Evolutionary conservation across 2,797 vertebrate species (phyloP).

Genomic region (Amphiprion clarkii): DNA sequence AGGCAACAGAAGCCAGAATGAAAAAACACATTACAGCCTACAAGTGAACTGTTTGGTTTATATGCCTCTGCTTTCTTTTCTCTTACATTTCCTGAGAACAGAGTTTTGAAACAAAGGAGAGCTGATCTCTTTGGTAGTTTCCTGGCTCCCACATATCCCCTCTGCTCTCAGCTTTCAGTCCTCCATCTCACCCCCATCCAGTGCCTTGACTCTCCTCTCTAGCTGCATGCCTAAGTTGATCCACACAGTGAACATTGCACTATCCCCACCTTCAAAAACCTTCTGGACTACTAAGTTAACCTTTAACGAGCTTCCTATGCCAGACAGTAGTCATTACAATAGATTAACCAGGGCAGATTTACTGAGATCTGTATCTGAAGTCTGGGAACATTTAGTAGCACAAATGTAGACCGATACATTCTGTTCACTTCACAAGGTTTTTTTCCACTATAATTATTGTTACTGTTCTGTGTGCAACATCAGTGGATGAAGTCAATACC

Average conservation of each 20-base stretch:
- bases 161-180: slow-evolving; percentile 25
- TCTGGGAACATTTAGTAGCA: background rate
- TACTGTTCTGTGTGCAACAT: background rate
- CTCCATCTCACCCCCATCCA: slow-evolving; percentile 34
- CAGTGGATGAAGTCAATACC: too few relatives aligned
- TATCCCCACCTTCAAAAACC: slow-evolving; percentile 6
- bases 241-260: background rate
- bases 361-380: slow-evolving; percentile 1
- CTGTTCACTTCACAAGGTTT: background rate
- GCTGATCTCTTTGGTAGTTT: slow-evolving; percentile 43
- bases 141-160: slow-evolving; percentile 23
- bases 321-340: slow-evolving; percentile 12
- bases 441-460: background rate
- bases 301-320: slow-evolving; percentile 44
- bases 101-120: slow-evolving; percentile 30
- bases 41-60: slow-evolving; percentile 3
- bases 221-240: slow-evolving; percentile 48
- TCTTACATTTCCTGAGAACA: slow-evolving; percentile 28
- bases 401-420: background rate
- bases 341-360: slow-evolving; percentile 22
- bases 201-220: slow-evolving; percentile 32
- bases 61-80: background rate
- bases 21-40: background rate
- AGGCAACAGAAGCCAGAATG: background rate
- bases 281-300: slow-evolving; percentile 1